Conservation (phyloP, 2,797 vertebrate genomes). For the Emydoidea blandingii region DNA sequence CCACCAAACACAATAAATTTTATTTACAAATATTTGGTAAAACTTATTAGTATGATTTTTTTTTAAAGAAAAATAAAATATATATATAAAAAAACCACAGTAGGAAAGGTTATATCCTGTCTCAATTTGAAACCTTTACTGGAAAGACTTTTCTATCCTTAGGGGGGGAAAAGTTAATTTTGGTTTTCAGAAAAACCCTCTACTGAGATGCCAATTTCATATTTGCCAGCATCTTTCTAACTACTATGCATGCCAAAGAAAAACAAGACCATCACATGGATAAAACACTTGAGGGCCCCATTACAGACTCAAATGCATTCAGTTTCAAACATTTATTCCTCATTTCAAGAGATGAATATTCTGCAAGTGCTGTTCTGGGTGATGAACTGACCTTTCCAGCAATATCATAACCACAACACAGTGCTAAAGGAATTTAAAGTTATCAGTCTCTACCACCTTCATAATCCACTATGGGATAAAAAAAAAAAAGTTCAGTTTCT, state of each 20-base stretch:
- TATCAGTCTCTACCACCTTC: slow-evolving; percentile 49
- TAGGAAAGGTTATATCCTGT: slow-evolving; percentile 42
- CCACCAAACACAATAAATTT: slow-evolving; percentile 50
- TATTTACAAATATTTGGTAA: neutral
- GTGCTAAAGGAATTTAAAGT: neutral
- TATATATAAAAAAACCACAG: neutral
- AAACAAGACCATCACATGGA: neutral
- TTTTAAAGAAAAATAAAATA: no score
- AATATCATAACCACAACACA: neutral
- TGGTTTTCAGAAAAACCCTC: neutral
- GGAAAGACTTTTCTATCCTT: neutral
- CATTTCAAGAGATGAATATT: slow-evolving; percentile 29
- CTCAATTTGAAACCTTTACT: neutral
- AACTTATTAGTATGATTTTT: neutral
- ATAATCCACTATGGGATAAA: slow-evolving; percentile 42
- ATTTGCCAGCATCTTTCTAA: slow-evolving; percentile 28
- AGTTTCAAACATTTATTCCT: neutral
- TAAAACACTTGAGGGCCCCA: neutral
- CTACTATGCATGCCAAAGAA: neutral
- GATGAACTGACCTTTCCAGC: slow-evolving; percentile 36
- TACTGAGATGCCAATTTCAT: neutral
- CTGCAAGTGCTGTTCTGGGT: slow-evolving; percentile 14
- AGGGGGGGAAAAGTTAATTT: neutral
- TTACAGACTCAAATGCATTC: neutral
- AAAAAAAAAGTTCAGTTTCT: slow-evolving; percentile 16